A percentile compares a stretch with the other conserved stretches of the same genome.
These are phyloP conservation scores for Solenopsis fugax DNA, from an alignment of 1,140 invertebrate species.

Conservation along the genomic window DNA sequence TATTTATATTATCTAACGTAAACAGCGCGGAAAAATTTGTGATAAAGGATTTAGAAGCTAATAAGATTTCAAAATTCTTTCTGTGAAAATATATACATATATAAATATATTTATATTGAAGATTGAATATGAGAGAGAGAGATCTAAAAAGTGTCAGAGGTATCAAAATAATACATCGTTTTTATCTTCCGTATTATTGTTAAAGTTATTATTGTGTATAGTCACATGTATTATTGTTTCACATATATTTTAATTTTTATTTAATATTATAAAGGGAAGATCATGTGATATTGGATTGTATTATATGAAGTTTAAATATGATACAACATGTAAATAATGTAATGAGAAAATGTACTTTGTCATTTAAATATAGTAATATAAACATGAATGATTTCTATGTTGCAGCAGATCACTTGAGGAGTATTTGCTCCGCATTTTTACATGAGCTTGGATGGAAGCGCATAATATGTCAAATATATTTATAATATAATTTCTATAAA, in stretches of 20 bases:
- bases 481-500: neutral
- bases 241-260: slow-evolving; percentile 19
- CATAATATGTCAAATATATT: slow-evolving; percentile 8
- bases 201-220: slow-evolving; percentile 8
- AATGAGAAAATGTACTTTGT: slow-evolving; percentile 50
- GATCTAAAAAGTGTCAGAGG: neutral
- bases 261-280: slow-evolving; percentile 45
- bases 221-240: slow-evolving; percentile 10
- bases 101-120: slow-evolving; percentile 39
- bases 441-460: neutral
- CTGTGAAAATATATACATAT: neutral
- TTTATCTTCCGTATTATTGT: slow-evolving; percentile 8
- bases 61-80: neutral
- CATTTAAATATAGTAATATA: slow-evolving; percentile 43
- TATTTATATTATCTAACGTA: slow-evolving; percentile 21
- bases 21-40: slow-evolving; percentile 36
- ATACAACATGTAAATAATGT: slow-evolving; percentile 43
- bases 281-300: slow-evolving; percentile 51
- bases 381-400: neutral
- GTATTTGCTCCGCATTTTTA: neutral
- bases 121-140: neutral
- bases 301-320: slow-evolving; percentile 48
- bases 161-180: neutral
- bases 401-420: neutral
- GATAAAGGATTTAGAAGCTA: slow-evolving; percentile 37